A percentile compares a stretch with the other conserved stretches of the same genome.
These are phyloP conservation scores for Porites australiensis DNA, from an alignment of 64 coral and sea anemone species.

Conservation along the genomic window DNA sequence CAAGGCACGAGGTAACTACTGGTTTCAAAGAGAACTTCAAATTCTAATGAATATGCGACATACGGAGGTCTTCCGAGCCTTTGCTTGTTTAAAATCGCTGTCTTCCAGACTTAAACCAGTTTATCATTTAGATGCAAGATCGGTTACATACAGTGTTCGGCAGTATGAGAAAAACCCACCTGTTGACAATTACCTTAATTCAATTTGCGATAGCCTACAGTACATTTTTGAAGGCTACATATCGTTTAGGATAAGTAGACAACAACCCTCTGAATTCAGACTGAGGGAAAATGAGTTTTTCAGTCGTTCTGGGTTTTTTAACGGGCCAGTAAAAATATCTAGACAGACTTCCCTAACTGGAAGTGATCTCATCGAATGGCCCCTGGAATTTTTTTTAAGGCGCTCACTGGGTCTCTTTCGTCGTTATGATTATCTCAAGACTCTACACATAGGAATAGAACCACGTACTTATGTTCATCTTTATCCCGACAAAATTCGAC, in stretches of 20 bases:
- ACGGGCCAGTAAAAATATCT: not conserved
- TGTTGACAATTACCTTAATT: not conserved
- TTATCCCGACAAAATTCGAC: too few relatives aligned
- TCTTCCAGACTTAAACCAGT: not conserved
- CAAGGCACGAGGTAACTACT: too few relatives aligned
- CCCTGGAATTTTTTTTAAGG: not conserved
- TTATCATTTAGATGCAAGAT: not conserved
- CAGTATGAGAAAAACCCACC: not conserved
- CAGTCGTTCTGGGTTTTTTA: not conserved
- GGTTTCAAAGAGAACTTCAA: not conserved
- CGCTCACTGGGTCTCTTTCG: not conserved
- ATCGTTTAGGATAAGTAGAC: not conserved
- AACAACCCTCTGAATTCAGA: not conserved
- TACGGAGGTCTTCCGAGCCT: not conserved
- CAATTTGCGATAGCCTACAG: not conserved
- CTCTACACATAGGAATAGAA: not conserved
- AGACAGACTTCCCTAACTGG: too few relatives aligned
- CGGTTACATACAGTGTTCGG: not conserved
- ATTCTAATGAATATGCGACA: not conserved
- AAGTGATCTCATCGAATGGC: not conserved
- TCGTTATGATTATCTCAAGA: slow-evolving; percentile 3
- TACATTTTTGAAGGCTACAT: not conserved
- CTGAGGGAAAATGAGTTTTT: not conserved
- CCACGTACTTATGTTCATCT: not conserved
- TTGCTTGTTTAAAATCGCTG: not conserved